Evolutionary conservation across 2,113 vertebrate species (phyloP), one percentile per base, ranked within the genome.

Genomic region (Lamprotornis superbus): DNA sequence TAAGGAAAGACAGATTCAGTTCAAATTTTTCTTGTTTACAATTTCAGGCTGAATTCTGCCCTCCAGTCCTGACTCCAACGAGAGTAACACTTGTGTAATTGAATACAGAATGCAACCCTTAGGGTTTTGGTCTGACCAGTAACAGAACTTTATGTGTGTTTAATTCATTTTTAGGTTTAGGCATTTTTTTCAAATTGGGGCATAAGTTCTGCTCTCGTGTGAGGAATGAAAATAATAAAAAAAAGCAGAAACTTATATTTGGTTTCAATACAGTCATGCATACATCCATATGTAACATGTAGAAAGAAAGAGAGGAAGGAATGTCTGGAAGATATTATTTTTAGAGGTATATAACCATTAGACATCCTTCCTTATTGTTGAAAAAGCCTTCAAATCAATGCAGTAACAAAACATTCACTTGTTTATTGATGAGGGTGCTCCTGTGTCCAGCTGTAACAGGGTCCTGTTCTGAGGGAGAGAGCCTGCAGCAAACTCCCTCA

Each of bases 41-140:
- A 57, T 95, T 95, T 97, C 83, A 95, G 93, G 61, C 85, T 96
- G 90, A 96, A 94, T 96, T 96, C 88, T 97, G 90, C 95, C 94
- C 96, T 97, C 90, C 88, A 96, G 92, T 92, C 88, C 68, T 92
- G 88, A 90, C 79, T 96, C 92, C 80, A 95, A 92, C 0, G 65
- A 82, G 93, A 96, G 64, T 82, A 95, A 94, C 71, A 84, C 90
- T 96, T 90, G 73, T 89, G 95, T 96, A 96, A 97, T 93, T 97
- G 85, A 96, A 96, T 96, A 92, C 90, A 94, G 88, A 96, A 92
- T 93, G 85, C 78, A 93, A 86, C 92, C 93, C 95, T 92, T 81
- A 96, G 83, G 92, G 90, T 89, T 96, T 94, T 83, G 68, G 47
- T 86, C 89, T 91, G 90, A 87, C 91, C 83, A 95, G 60, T 71